Evolutionary conservation across 2,888 invertebrate genomes (phyloP).

Genomic region (Phyto melanocephala): DNA sequence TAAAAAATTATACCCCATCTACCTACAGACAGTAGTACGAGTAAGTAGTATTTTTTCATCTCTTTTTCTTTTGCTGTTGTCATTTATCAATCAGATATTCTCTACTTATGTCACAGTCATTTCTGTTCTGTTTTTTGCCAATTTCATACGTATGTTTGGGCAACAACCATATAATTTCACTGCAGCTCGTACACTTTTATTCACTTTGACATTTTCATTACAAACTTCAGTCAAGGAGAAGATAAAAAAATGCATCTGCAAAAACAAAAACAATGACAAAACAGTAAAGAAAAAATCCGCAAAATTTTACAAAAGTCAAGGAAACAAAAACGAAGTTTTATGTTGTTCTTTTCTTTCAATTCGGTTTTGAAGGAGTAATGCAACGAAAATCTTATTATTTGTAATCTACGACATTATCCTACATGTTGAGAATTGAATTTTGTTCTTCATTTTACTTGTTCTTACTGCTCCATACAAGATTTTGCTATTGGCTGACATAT

Average conservation of each 20-base stretch:
- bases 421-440: constrained; percentile 59
- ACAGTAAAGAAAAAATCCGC: neutral
- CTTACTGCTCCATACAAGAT: neutral
- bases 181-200: constrained; percentile 47
- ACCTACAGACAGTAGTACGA: no score
- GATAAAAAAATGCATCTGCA: neutral
- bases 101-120: constrained; percentile 35
- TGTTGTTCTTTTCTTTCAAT: neutral
- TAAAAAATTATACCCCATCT: neutral
- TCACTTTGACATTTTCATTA: constrained; percentile 56
- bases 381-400: constrained; percentile 60
- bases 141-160: constrained; percentile 33
- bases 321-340: neutral
- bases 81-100: constrained; percentile 59
- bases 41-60: neutral
- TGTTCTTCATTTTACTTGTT: constrained; percentile 17
- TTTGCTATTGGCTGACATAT: constrained; percentile 46
- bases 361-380: constrained; percentile 17
- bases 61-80: constrained; percentile 10
- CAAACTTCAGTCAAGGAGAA: constrained; percentile 40
- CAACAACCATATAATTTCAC: constrained; percentile 51
- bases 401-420: constrained; percentile 57
- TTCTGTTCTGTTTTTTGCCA: neutral
- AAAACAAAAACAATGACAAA: neutral
- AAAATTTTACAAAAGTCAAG: neutral